Evolutionary conservation across 2,888 invertebrate genomes (phyloP), one percentile per base, ranked within the genome.

Genomic region (Octodonta nipae): DNA sequence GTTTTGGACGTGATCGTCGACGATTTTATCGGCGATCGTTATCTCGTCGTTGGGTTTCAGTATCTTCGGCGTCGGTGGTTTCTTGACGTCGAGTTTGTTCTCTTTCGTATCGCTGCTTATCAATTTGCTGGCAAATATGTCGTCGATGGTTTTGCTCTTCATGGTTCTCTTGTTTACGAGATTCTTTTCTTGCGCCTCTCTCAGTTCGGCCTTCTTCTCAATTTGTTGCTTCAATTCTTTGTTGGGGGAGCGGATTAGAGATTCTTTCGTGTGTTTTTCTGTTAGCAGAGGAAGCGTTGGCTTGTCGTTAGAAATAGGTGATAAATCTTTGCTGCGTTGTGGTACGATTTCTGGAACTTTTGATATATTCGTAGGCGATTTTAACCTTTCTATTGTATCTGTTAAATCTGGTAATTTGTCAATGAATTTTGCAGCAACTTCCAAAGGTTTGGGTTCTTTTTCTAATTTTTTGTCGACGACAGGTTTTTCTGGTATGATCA

Each of bases 1-100:
- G 7, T 35, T 35, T 25, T 46, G 46, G 22, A 50, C 30, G 26
- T 62, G 49, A 24, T 67, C 67, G 7, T 54, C 48, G 12, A 51
- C 47, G 25, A 50, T 49, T 37, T 50, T 54, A 38, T 56, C 55
- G 10, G 49, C 49, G n/a, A 42, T 40, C 6, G 46, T 44, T 28
- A 51, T 47, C 38, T 52, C 52, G 32, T 52, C 52, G 32, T 51
- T 51, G 2, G 44, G 22, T 35, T 45, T 50, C 6, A 35, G 28
- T n/a, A 34, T 34, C 32, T 40, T 41, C 6, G 37, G 36, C 11
- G 48, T 41, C 10, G 34, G 26, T 7, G 41, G 36, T 31, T 41
- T 41, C 11, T 39, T 41, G 5, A 37, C 10, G n/a, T 44, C 44
- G 11, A 43, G 20, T 33, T 50, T 46, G 28, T 53, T 54, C 29